Percentiles rank a stretch among this genome's conserved stretches.
These are phyloP conservation scores for Agrochola litura DNA, from an alignment of 2,888 invertebrate species.

Conservation along the genomic window DNA sequence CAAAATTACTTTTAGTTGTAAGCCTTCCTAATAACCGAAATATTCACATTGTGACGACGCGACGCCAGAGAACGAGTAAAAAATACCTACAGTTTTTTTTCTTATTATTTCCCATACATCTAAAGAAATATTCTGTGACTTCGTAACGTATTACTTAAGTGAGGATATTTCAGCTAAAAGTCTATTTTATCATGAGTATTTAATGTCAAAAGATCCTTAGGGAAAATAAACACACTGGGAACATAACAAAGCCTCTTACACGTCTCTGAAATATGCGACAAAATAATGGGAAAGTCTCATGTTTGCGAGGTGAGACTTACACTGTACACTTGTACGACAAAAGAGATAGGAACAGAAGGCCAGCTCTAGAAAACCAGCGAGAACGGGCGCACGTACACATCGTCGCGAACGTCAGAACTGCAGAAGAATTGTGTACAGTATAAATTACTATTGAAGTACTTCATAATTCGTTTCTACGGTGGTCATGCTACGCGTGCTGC, in stretches of 20 bases:
- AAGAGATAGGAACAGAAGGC: not conserved
- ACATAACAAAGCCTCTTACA: slow-evolving; percentile 65
- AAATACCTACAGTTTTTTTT: not conserved
- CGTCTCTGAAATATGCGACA: slow-evolving; percentile 55
- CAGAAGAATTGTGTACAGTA: no score
- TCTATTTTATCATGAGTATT: slow-evolving; percentile 34
- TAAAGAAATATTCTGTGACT: slow-evolving; percentile 9
- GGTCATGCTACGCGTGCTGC: not conserved
- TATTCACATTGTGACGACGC: not conserved
- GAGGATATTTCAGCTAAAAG: slow-evolving; percentile 18
- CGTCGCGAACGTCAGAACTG: no score
- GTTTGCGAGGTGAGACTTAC: slow-evolving; percentile 27
- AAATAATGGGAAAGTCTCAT: slow-evolving; percentile 56
- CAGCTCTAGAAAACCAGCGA: accelerated
- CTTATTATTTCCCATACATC: not conserved
- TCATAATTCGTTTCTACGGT: no score
- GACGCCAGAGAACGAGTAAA: no score
- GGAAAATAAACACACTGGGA: slow-evolving; percentile 50
- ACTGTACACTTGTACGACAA: not conserved
- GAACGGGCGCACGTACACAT: not conserved
- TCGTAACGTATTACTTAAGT: not conserved
- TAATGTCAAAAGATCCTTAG: slow-evolving; percentile 52
- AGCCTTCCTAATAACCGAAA: not conserved
- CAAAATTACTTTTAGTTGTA: not conserved
- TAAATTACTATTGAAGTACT: no score